These are phyloP conservation scores for Lycaena phlaeas DNA, from an alignment of 2,888 invertebrate genomes.

Conservation along the genomic window DNA sequence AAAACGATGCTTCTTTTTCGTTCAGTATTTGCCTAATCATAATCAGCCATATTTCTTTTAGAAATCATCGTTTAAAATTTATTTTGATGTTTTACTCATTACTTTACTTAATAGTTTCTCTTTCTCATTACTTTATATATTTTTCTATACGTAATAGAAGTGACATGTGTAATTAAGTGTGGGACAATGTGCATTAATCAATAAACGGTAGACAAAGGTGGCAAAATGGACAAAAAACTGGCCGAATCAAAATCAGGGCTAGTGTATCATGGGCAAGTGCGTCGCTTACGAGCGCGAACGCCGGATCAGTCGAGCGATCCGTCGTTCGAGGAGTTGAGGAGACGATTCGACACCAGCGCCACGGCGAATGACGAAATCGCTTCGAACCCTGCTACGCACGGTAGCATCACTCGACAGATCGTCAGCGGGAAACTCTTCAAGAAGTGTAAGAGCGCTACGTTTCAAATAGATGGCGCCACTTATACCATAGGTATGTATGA, in stretches of 20 bases:
- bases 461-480: slow-evolving; percentile 88
- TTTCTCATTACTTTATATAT: too few relatives aligned
- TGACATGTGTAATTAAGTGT: background rate
- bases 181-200: slow-evolving; percentile 10
- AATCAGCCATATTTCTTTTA: too few relatives aligned
- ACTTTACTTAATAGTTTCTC: too few relatives aligned
- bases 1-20: too few relatives aligned
- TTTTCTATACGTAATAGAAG: background rate
- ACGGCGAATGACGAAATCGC: slow-evolving; percentile 48
- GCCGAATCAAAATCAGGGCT: slow-evolving; percentile 28
- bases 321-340: slow-evolving; percentile 60
- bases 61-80: too few relatives aligned
- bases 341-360: slow-evolving; percentile 60
- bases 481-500: slow-evolving; percentile 84
- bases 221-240: slow-evolving; percentile 29
- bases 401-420: slow-evolving; percentile 61
- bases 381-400: slow-evolving; percentile 61
- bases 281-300: slow-evolving; percentile 29
- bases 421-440: slow-evolving; percentile 77
- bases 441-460: slow-evolving; percentile 91
- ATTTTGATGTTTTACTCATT: too few relatives aligned
- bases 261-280: slow-evolving; percentile 56
- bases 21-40: too few relatives aligned
- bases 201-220: slow-evolving; percentile 15
- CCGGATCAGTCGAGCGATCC: slow-evolving; percentile 48